A percentile compares a stretch with the other conserved stretches of the same genome.
Evolutionary conservation across 64 coral and sea anemone genomes (phyloP).

Genomic region (Pachyseris speciosa): DNA sequence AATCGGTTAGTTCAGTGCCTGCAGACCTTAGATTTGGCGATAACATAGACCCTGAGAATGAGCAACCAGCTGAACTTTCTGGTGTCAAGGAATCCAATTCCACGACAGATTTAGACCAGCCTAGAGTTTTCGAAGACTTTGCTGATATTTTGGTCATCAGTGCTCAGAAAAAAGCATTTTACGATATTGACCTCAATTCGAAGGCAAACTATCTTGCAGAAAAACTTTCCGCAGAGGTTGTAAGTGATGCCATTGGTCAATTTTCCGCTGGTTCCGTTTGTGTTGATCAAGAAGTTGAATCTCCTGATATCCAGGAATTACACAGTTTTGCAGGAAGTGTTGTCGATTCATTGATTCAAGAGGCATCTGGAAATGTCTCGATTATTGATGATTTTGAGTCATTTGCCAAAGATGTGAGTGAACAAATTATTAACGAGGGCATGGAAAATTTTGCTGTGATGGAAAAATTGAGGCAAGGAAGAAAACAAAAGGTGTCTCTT

Average conservation of each 20-base stretch:
- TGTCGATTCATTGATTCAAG: conserved; percentile 32
- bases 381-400: conserved; percentile 30
- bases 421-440: conserved; percentile 44
- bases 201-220: conserved; percentile 20
- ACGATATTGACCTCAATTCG: background rate
- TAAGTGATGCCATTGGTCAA: conserved; percentile 33
- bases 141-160: background rate
- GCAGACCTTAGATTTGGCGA: background rate
- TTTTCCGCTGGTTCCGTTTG: conserved; percentile 16
- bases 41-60: background rate
- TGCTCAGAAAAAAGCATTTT: background rate
- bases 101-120: background rate
- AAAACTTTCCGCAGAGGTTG: conserved; percentile 27
- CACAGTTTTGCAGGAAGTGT: conserved; percentile 67
- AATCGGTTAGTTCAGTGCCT: background rate
- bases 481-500: conserved; percentile 17
- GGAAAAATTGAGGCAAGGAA: conserved; percentile 20
- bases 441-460: background rate
- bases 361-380: conserved; percentile 20
- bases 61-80: background rate
- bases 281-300: conserved; percentile 8
- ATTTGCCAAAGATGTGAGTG: conserved; percentile 35
- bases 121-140: background rate
- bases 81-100: conserved; percentile 1
- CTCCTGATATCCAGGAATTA: conserved; percentile 16